These are phyloP conservation scores for Drosophila burlai DNA, from an alignment of 1,140 invertebrate genomes.

Conservation along the genomic window DNA sequence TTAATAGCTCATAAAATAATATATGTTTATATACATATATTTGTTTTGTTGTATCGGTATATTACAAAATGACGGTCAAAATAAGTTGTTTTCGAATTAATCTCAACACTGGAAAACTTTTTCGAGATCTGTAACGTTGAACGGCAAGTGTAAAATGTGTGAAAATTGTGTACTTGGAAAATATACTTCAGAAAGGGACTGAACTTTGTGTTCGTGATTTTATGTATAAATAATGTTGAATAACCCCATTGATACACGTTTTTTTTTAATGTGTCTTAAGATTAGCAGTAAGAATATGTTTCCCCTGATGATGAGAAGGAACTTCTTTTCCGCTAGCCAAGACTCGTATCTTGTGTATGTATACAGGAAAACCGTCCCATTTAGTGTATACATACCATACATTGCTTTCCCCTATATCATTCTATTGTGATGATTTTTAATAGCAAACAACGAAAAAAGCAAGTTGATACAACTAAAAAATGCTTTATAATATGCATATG, in stretches of 20 bases:
- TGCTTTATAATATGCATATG: not conserved
- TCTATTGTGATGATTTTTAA: not conserved
- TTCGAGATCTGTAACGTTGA: conserved; percentile 13
- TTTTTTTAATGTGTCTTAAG: not conserved
- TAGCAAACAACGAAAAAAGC: not conserved
- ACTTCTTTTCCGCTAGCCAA: not conserved
- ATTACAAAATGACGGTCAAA: conserved; percentile 3
- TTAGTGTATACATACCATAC: conserved; percentile 9
- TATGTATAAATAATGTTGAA: not conserved
- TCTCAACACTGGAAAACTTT: not conserved
- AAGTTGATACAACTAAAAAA: not conserved
- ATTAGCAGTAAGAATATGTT: not conserved
- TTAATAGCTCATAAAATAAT: conserved; percentile 23
- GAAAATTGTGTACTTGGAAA: conserved; percentile 23
- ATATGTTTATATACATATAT: conserved; percentile 15
- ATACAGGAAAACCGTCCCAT: conserved; percentile 14
- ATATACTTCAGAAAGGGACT: not conserved
- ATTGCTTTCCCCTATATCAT: not conserved
- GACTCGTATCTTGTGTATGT: conserved; percentile 9
- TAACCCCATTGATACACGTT: not conserved
- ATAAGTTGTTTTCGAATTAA: conserved; percentile 12
- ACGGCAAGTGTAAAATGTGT: conserved; percentile 27
- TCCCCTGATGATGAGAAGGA: not conserved
- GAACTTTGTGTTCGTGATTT: not conserved
- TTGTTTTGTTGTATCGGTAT: conserved; percentile 13